A percentile compares a stretch with the other conserved stretches of the same genome.
Evolutionary conservation across 2,888 invertebrate species (phyloP).

Genomic region (Magallana nippona): DNA sequence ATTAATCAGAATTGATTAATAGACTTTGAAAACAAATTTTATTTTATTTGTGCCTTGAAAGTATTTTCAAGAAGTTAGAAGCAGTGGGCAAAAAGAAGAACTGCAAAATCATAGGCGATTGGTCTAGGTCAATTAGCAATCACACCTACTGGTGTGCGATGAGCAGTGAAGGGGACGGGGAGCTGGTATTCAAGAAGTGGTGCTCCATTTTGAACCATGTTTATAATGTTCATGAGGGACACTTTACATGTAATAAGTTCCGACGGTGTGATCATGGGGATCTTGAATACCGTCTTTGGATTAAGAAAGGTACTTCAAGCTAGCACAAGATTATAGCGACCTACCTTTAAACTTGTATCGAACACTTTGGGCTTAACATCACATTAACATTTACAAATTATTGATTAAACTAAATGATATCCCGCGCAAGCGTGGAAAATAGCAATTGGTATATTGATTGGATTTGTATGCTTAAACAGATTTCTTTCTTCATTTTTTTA

Average conservation of each 20-base stretch:
- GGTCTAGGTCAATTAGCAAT: slow-evolving; percentile 49
- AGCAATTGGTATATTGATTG: no score
- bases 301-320: slow-evolving; percentile 46
- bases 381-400: no score
- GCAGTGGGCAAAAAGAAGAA: slow-evolving; percentile 48
- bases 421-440: no score
- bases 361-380: no score
- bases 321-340: no score
- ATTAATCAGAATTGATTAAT: no score
- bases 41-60: not conserved
- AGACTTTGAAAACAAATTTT: no score
- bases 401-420: no score
- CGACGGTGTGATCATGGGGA: slow-evolving; percentile 49
- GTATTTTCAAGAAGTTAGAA: slow-evolving; percentile 53
- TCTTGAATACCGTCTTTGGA: slow-evolving; percentile 51
- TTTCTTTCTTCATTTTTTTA: no score
- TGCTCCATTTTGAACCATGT: slow-evolving; percentile 56
- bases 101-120: slow-evolving; percentile 41
- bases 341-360: no score
- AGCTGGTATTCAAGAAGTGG: slow-evolving; percentile 55
- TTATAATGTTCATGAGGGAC: slow-evolving; percentile 50
- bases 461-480: no score
- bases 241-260: slow-evolving; percentile 50
- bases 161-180: slow-evolving; percentile 51
- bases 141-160: slow-evolving; percentile 56